Evolutionary conservation across 2,888 invertebrate species (phyloP), one percentile per base, ranked within the genome.

Genomic region (Melinaea menophilus): DNA sequence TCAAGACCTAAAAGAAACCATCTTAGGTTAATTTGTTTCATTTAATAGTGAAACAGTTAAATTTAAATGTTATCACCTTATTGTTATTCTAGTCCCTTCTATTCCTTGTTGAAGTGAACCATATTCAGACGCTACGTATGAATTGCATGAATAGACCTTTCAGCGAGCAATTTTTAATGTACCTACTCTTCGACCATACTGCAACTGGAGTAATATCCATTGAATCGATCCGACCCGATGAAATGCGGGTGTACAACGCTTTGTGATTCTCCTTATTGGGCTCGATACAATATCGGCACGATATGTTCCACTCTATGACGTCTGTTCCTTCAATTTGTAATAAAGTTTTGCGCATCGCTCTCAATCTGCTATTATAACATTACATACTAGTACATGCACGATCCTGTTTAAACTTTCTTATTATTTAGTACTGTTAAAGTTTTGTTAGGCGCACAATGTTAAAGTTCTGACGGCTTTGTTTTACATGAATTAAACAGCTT

Each of bases 101-200:
- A 65, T 67, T 66, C 57, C 51, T 59, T 48, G 48, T 60, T 56
- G 62, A 58, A 58, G 51, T 51, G 56, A 48, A 58, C 58, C 62
- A 68, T 73, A 75, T 76, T 74, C 72, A 73, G 67, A 58, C 64
- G 68, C 58, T 67, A 63, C 61, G 70, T 66, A 66, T 63, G 68
- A 71, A 70, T 74, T 66, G 69, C 63, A 61, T 77, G 74, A 79
- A 79, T 75, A 73, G 76, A 69, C 71, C 71, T 77, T 73, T 77
- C 73, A 75, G 56, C 57, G 69, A 68, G 72, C 73, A 73, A 73
- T 78, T 80, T 80, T 78, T 78, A 75, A 80, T 75, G 74, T 74
- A 71, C 68, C 58, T 46, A 55, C 59, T 66, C 63, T 65, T 68
- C 66, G 64, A 61, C 65, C 67, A 69, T 68, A 70, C 63, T 70